These are phyloP conservation scores for Euzophera pinguis DNA, from an alignment of 2,888 invertebrate genomes.

Conservation along the genomic window DNA sequence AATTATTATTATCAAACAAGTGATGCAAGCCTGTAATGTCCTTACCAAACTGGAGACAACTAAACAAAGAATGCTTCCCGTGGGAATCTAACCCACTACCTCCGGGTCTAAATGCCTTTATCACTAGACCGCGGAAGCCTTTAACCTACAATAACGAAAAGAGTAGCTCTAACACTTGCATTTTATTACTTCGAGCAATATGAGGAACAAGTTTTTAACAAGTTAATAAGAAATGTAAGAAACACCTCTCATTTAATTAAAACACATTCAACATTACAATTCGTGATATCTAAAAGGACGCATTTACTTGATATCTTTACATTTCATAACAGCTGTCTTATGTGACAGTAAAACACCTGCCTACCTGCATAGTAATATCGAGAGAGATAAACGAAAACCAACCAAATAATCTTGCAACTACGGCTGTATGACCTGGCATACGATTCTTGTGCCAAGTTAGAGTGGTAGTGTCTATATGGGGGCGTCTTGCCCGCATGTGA, in stretches of 20 bases:
- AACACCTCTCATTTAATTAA: conserved; percentile 1
- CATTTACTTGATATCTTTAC: neutral
- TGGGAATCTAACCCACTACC: too few relatives aligned
- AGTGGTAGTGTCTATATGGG: neutral
- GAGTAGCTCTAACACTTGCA: too few relatives aligned
- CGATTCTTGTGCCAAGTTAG: neutral
- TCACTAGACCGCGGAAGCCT: too few relatives aligned
- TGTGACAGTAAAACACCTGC: conserved; percentile 5
- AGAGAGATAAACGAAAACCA: neutral
- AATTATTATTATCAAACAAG: too few relatives aligned
- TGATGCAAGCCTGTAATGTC: too few relatives aligned
- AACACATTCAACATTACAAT: conserved; percentile 1
- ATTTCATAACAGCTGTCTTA: conserved; percentile 1
- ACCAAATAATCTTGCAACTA: neutral
- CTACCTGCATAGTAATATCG: conserved; percentile 1
- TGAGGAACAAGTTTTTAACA: too few relatives aligned
- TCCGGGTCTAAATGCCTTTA: too few relatives aligned
- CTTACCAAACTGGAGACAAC: too few relatives aligned
- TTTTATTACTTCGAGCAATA: too few relatives aligned
- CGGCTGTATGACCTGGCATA: neutral
- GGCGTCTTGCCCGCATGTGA: neutral
- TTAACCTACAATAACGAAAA: too few relatives aligned
- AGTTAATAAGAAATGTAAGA: too few relatives aligned
- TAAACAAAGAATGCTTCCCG: too few relatives aligned
- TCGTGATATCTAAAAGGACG: conserved; percentile 1